Evolutionary conservation across 2,113 vertebrate genomes (phyloP).

Genomic region (Oreamnos americanus): DNA sequence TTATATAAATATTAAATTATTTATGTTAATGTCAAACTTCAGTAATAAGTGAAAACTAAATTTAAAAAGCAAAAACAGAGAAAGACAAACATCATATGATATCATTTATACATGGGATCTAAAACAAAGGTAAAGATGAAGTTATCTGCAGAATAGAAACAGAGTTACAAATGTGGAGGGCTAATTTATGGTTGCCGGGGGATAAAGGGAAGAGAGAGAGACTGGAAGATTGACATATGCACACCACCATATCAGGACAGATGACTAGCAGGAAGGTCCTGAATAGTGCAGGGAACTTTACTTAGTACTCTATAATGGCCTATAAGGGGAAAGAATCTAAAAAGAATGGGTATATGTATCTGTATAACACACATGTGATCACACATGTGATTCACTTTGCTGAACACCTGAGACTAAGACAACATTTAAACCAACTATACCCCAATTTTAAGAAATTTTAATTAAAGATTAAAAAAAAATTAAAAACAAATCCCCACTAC

Average conservation of each 20-base stretch:
- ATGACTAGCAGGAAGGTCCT: not conserved
- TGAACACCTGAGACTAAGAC: not conserved
- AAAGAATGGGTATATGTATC: not conserved
- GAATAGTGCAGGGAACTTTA: not conserved
- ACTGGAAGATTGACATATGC: not conserved
- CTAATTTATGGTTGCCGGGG: not conserved
- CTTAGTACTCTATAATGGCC: not conserved
- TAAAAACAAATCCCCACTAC: not conserved
- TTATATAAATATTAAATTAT: not conserved
- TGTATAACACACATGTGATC: not conserved
- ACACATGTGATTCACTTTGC: not conserved
- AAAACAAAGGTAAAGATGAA: not conserved
- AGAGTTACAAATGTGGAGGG: not conserved
- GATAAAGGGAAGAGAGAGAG: not conserved
- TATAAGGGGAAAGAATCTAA: not conserved
- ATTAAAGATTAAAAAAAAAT: not conserved
- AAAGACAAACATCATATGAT: not conserved
- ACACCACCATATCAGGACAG: not conserved
- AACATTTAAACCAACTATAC: not conserved
- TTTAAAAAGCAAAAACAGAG: conserved; percentile 3
- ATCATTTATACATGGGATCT: not conserved
- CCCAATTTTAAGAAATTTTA: not conserved
- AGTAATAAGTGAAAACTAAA: conserved; percentile 2
- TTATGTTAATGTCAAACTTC: not conserved
- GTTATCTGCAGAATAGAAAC: not conserved